Percentiles rank a stretch among this genome's conserved stretches.
These are phyloP conservation scores for Trachelus iudaicus DNA, from an alignment of 2,888 invertebrate species.

Conservation along the genomic window DNA sequence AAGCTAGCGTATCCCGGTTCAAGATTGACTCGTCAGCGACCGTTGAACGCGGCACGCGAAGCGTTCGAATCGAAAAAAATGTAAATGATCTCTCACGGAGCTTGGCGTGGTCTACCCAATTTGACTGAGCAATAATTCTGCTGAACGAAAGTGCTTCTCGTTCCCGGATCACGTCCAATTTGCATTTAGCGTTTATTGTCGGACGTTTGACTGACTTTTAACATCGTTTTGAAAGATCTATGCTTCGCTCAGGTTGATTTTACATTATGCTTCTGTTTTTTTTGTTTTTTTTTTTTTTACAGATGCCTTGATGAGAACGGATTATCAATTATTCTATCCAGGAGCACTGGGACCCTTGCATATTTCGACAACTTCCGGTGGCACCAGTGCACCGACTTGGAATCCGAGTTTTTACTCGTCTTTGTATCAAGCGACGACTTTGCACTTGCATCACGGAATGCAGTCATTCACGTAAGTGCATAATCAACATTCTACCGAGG, in stretches of 20 bases:
- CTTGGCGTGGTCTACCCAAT: constrained; percentile 28
- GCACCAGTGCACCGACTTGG: constrained; percentile 50
- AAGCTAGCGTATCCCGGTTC: constrained; percentile 3
- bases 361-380: constrained; percentile 52
- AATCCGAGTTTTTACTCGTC: constrained; percentile 62
- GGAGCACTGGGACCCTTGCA: constrained; percentile 59
- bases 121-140: constrained; percentile 13
- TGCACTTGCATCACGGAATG: constrained; percentile 58
- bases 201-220: background rate
- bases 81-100: background rate
- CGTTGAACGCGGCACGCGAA: constrained; percentile 32
- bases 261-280: too few relatives aligned
- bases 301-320: constrained; percentile 61
- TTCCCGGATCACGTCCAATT: constrained; percentile 19
- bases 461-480: constrained; percentile 55
- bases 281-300: background rate
- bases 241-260: background rate
- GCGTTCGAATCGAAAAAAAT: constrained; percentile 3
- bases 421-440: constrained; percentile 58
- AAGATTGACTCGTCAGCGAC: constrained; percentile 50
- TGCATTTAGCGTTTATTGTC: background rate
- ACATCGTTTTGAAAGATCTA: background rate
- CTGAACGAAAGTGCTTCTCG: constrained; percentile 4
- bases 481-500: background rate
- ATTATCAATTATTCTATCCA: constrained; percentile 63